Conservation (phyloP, 2,113 vertebrate species). For the Recurvirostra avosetta region DNA sequence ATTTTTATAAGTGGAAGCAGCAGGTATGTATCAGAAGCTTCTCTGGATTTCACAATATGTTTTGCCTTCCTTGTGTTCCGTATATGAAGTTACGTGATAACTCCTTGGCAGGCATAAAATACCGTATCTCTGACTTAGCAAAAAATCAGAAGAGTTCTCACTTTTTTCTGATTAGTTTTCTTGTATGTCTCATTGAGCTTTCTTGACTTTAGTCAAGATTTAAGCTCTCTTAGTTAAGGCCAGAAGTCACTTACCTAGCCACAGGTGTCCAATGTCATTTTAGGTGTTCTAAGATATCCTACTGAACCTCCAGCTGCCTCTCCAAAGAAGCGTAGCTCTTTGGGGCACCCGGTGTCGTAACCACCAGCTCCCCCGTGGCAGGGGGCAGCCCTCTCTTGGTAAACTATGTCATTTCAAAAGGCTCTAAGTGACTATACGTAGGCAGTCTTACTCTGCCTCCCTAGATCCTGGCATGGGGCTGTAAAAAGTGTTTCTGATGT, state of each 20-base stretch:
- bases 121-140: too few species aligned
- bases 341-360: neutral
- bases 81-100: neutral
- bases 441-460: neutral
- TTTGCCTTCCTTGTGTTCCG: neutral
- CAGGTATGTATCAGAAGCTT: neutral
- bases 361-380: accelerated
- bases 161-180: neutral
- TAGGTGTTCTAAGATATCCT: neutral
- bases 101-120: neutral
- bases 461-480: accelerated
- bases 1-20: neutral
- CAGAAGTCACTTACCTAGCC: neutral
- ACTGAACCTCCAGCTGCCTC: neutral
- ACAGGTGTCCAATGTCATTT: neutral
- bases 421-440: neutral
- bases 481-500: neutral
- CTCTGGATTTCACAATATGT: neutral
- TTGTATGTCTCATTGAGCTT: neutral
- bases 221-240: neutral
- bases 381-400: neutral
- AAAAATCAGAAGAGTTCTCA: neutral
- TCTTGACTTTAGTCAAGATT: neutral
- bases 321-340: neutral
- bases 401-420: neutral